Evolutionary conservation across 2,797 vertebrate species (phyloP), one percentile per base, ranked within the genome.

Genomic region (Melanotaenia parkinsoni): DNA sequence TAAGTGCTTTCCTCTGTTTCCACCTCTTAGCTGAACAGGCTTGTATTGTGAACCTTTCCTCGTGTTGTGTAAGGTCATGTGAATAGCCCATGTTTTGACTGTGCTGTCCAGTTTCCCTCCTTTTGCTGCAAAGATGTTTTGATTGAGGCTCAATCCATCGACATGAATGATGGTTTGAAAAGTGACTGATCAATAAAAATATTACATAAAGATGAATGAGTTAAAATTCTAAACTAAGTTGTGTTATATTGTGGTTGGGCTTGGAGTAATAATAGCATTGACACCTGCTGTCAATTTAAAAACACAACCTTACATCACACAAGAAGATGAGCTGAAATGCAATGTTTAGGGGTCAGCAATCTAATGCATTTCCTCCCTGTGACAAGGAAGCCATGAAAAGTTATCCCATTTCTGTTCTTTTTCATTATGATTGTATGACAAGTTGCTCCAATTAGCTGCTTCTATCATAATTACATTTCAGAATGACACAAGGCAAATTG

Each of bases 1-100:
- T 82, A 81, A 90, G 89, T 86, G 85, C 81, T 87, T 89, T 91
- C 59, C 67, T 53, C 75, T 89, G 88, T 91, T 90, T 80, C 76
- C 82, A 78, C 80, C 81, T 69, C 62, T 16, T 40, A 26, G 50
- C 9, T 37, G 33, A 24, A 22, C 63, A 24, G 35, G 4, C 66
- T 58, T 20, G 43, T 67, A 40, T 1, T 10, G 32, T 37, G 65
- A 66, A 37, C 59, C 12, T 53, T 22, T 22, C n/a, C 3, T 11
- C 1, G n/a, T n/a, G 10, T 22, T 50, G 47, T 50, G 20, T 22
- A n/a, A 20, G n/a, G 45, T 47, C 45, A n/a, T 47, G 45, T 43
- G 40, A 8, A 20, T 9, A 8, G 43, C 8, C 43, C 43, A 47
- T 5, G 40, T 45, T 45, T 4, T 45, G 16, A 45, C 43, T 45